Evolutionary conservation across 2,888 invertebrate genomes (phyloP), one percentile per base, ranked within the genome.

Genomic region (Amblyjoppa proteus): DNA sequence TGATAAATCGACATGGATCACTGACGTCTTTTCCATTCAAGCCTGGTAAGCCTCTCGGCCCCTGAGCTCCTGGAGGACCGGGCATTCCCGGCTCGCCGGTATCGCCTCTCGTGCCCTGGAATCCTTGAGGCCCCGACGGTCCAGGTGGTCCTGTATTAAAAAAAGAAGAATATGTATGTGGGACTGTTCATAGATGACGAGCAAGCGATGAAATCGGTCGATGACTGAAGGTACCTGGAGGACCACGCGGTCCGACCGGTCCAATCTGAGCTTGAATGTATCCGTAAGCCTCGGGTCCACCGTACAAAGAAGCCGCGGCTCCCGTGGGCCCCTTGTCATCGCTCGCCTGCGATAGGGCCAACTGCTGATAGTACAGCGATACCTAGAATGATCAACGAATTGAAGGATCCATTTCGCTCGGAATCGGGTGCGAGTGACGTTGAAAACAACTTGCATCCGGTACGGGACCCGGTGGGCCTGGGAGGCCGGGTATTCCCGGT

Each of bases 261-360:
- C 97, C 97, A 1, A 97, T 96, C 89, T 97, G 96, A 25, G 97
- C 97, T 94, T 97, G 97, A 93, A 97, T 94, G 93, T 97, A 97
- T 90, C 96, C 96, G 90, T 97, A 97, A 25, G 96, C 95, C 89
- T 96, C 96, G 0, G 96, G 96, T 31, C 85, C 83, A 3, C 90
- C 92, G 61, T 90, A 91, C 5, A 91, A 56, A 5, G 96, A 95
- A 88, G 94, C 94, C 25, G 93, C 92, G 34, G 93, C 94, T 73
- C 89, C 90, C 13, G 95, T 95, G 0, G 97, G 97, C 0, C 98
- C 98, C 93, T 98, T 98, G 90, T 98, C 98, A 9, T 95, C 95
- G 79, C 96, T 96, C 1, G 96, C 95, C 90, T 97, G 96, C 7
- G 96, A 95, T 49, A 96, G 95, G 0, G 97, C 96, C 87, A 98